These are phyloP conservation scores for Perccottus glenii DNA, from an alignment of 2,113 vertebrate genomes.

Conservation along the genomic window DNA sequence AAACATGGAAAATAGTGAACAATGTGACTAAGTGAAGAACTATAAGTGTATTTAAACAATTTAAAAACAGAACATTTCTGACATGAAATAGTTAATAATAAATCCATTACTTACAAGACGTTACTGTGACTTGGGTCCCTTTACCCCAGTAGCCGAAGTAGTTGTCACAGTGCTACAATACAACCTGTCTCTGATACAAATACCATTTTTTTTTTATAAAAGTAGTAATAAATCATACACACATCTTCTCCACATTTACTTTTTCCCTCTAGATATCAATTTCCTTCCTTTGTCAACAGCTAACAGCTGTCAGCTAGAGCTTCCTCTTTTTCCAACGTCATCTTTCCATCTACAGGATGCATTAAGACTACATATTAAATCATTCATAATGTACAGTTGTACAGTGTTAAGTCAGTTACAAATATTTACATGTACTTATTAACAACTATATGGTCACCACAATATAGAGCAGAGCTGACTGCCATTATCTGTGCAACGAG, in stretches of 20 bases:
- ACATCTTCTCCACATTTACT: slow-evolving; percentile 15
- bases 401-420: too few species aligned
- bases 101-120: slow-evolving; percentile 58
- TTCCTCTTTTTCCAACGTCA: slow-evolving; percentile 44
- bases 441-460: too few species aligned
- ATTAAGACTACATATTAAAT: not conserved
- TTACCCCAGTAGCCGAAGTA: slow-evolving; percentile 58
- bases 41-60: not conserved
- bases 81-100: not conserved
- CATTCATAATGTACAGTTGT: too few species aligned
- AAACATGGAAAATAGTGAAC: not conserved
- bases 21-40: not conserved
- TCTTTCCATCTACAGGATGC: not conserved
- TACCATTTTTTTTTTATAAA: not conserved
- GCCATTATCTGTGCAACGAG: too few species aligned
- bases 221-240: not conserved
- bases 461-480: too few species aligned
- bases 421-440: too few species aligned
- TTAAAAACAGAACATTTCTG: too few species aligned
- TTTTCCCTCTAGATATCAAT: slow-evolving; percentile 33
- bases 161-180: slow-evolving; percentile 22
- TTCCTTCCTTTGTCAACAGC: slow-evolving; percentile 38
- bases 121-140: slow-evolving; percentile 59
- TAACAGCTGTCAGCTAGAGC: slow-evolving; percentile 5
- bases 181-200: slow-evolving; percentile 39